Evolutionary conservation across 92 coral and sea anemone species (phyloP).

Genomic region (Galaxea fascicularis): DNA sequence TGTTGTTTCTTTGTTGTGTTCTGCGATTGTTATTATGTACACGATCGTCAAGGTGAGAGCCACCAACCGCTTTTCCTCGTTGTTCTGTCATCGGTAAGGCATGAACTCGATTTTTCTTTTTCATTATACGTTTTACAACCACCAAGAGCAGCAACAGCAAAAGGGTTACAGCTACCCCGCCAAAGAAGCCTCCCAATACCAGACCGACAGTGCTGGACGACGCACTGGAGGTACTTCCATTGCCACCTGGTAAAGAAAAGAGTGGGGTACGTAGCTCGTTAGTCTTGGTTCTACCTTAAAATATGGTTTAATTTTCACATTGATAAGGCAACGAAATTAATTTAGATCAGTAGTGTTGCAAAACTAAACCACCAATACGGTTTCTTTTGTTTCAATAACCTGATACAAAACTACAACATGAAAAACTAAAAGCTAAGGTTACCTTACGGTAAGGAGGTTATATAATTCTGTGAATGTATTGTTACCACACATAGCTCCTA

Average conservation of each 20-base stretch:
- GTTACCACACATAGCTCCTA: too few relatives aligned
- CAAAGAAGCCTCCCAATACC: constrained; percentile 37
- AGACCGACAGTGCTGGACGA: neutral
- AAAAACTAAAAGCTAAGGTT: too few relatives aligned
- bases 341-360: too few relatives aligned
- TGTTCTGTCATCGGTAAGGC: constrained; percentile 19
- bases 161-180: constrained; percentile 5
- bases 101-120: constrained; percentile 13
- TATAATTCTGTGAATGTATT: too few relatives aligned
- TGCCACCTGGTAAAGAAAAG: neutral
- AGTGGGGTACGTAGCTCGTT: neutral
- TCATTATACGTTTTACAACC: constrained; percentile 15
- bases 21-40: neutral
- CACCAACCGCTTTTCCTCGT: neutral
- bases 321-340: too few relatives aligned
- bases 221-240: neutral
- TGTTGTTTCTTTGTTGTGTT: neutral
- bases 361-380: too few relatives aligned
- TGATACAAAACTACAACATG: too few relatives aligned
- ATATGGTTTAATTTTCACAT: too few relatives aligned
- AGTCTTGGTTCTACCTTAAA: too few relatives aligned
- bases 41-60: neutral
- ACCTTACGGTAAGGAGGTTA: too few relatives aligned
- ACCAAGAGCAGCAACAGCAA: neutral
- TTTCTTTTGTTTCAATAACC: too few relatives aligned